Conservation (phyloP, 2,113 vertebrate genomes). For the Neolamprologus caudopunctatus region DNA sequence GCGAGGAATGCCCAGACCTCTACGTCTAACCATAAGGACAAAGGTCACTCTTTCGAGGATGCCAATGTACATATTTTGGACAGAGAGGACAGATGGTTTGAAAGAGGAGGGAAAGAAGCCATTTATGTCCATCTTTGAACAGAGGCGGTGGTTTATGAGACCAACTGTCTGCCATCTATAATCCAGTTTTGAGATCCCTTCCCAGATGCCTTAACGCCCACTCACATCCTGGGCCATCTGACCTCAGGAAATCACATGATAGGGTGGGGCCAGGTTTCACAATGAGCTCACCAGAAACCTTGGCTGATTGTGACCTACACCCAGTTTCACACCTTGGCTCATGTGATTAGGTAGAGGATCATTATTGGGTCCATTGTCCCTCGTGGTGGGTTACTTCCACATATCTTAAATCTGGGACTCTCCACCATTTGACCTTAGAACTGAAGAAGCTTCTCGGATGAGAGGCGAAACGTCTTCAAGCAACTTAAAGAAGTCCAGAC, state of each 20-base stretch:
- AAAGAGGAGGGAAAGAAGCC: rapidly evolving
- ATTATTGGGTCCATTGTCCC: not conserved
- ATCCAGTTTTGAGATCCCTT: not conserved
- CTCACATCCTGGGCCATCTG: not conserved
- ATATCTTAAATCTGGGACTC: not conserved
- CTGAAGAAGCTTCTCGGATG: not conserved
- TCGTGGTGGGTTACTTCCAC: not conserved
- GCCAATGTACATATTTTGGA: too few species aligned
- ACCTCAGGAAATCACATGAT: not conserved
- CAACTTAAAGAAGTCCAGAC: not conserved
- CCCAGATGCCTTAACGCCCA: rapidly evolving
- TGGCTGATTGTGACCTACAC: not conserved
- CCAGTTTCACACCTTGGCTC: not conserved
- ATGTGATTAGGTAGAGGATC: not conserved
- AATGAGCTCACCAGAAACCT: rapidly evolving
- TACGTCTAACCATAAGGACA: too few species aligned
- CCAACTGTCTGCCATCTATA: not conserved
- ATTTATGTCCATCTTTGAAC: too few species aligned
- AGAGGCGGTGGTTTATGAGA: rapidly evolving
- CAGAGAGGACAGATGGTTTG: too few species aligned
- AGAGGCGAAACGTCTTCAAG: rapidly evolving
- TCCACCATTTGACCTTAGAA: rapidly evolving
- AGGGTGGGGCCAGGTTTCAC: not conserved
- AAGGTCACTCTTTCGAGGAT: too few species aligned
- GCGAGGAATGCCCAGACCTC: too few species aligned